Conservation (phyloP, 2,113 vertebrate genomes). For the Trinectes maculatus region DNA sequence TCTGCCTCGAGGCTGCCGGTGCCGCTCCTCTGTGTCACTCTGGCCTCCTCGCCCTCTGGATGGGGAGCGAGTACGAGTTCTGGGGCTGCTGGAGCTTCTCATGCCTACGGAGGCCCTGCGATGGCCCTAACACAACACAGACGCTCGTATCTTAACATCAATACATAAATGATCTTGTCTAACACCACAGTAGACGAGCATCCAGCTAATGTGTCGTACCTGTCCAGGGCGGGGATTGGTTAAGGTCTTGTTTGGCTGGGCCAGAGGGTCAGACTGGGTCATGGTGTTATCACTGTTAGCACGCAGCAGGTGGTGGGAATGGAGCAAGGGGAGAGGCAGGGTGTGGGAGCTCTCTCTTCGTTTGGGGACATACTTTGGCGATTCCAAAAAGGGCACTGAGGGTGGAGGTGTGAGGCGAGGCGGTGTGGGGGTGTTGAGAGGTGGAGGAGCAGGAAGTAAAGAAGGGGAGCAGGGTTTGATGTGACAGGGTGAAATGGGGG, state of each 20-base stretch:
- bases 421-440: neutral
- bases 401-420: conserved; percentile 1
- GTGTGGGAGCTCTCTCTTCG: conserved; percentile 82
- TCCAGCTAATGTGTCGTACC: conserved; percentile 58
- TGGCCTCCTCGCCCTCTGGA: conserved; percentile 86
- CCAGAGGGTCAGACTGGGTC: conserved; percentile 86
- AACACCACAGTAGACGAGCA: conserved; percentile 15
- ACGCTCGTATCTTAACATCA: neutral
- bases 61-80: conserved; percentile 88
- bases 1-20: conserved; percentile 84
- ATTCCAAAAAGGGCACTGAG: conserved; percentile 91
- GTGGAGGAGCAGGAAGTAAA: conserved; percentile 2
- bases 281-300: conserved; percentile 92
- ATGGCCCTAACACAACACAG: conserved; percentile 59
- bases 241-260: conserved; percentile 72
- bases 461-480: conserved; percentile 8
- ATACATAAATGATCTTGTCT: neutral
- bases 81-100: conserved; percentile 91
- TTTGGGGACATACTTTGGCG: conserved; percentile 87
- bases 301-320: conserved; percentile 83
- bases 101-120: conserved; percentile 85
- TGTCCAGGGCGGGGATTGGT: conserved; percentile 72
- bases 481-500: conserved; percentile 12
- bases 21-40: conserved; percentile 83
- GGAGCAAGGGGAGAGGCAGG: conserved; percentile 78